A percentile compares a stretch with the other conserved stretches of the same genome.
Conservation (phyloP, 37 sponge, comb jelly and placozoan species). For the Agelas oroides region DNA sequence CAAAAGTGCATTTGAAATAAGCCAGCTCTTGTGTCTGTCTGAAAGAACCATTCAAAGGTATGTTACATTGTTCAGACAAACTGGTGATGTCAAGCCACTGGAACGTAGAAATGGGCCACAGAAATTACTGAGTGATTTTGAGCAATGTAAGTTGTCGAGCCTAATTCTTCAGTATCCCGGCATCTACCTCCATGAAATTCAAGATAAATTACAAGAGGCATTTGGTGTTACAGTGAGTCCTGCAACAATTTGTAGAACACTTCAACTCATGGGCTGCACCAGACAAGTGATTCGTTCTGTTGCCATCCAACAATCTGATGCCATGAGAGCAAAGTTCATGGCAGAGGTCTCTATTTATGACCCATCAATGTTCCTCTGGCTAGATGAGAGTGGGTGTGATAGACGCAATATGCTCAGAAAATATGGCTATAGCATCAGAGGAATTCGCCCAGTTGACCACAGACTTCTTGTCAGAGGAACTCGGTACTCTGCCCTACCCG, state of each 20-base stretch:
- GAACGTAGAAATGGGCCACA: constrained; percentile 4
- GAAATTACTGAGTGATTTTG: neutral
- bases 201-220: neutral
- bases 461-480: constrained; percentile 13
- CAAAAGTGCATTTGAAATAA: neutral
- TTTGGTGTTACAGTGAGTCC: neutral
- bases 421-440: constrained; percentile 21
- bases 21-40: neutral
- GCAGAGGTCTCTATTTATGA: constrained; percentile 36
- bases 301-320: neutral
- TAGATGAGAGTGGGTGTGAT: constrained; percentile 14
- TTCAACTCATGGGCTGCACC: neutral
- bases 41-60: neutral
- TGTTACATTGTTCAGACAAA: neutral
- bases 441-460: constrained; percentile 10
- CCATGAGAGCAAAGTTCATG: constrained; percentile 12
- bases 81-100: neutral
- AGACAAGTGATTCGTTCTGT: neutral
- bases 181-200: neutral
- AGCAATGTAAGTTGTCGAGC: neutral
- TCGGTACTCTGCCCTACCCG: too few species aligned
- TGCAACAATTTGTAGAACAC: neutral
- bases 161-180: neutral
- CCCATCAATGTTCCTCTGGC: constrained; percentile 23
- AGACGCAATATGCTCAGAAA: neutral